phyloP scores from a whole-genome alignment of 2,888 invertebrate species.

The Nephrotoma guestfalica region DNA sequence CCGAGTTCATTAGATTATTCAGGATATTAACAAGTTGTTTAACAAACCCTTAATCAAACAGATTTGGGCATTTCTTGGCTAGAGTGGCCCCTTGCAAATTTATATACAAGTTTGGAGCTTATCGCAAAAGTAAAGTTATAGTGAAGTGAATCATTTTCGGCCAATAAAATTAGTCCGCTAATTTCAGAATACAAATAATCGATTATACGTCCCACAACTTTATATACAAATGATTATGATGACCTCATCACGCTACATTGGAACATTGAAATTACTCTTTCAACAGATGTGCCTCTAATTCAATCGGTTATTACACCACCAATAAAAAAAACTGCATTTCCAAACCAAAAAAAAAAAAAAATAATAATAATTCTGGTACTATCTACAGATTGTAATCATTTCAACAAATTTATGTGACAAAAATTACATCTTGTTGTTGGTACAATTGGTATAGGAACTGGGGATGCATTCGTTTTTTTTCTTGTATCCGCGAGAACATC shows the following conservation, averaged over 20 bases:
- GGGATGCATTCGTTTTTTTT: neutral
- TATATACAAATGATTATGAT: neutral
- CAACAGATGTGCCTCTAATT: neutral
- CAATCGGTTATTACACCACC: neutral
- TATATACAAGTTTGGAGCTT: too few species aligned
- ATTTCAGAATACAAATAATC: neutral
- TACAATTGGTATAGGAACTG: too few species aligned
- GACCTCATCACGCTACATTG: neutral
- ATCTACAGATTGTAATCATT: neutral
- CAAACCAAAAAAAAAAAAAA: neutral
- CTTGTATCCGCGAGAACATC: neutral
- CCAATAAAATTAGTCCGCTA: too few species aligned
- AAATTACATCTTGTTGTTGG: neutral
- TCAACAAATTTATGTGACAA: neutral
- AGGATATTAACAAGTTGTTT: too few species aligned
- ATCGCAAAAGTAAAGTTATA: too few species aligned
- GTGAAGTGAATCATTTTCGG: too few species aligned
- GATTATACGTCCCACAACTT: neutral
- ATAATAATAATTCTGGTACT: neutral
- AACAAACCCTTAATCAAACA: too few species aligned
- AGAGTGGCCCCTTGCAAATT: too few species aligned
- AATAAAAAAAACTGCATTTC: neutral
- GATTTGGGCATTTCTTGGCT: too few species aligned
- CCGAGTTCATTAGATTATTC: too few species aligned
- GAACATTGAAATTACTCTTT: neutral